A percentile compares a stretch with the other conserved stretches of the same genome.
Evolutionary conservation across 2,113 vertebrate genomes (phyloP).

Genomic region (Caretta caretta): DNA sequence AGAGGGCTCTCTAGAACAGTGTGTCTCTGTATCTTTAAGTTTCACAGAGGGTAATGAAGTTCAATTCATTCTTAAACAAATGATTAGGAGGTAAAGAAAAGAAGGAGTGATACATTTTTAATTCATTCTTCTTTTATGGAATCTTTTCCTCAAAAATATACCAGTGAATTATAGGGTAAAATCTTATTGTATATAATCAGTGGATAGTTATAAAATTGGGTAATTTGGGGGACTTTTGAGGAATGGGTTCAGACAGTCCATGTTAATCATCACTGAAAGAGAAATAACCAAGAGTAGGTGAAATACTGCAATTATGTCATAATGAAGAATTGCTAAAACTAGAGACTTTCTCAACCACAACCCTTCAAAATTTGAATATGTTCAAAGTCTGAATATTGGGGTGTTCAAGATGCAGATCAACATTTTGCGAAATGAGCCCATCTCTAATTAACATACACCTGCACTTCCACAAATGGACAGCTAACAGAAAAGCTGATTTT

Average conservation of each 20-base stretch:
- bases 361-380: background rate
- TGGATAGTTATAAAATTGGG: background rate
- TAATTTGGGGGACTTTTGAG: background rate
- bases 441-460: background rate
- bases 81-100: background rate
- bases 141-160: background rate
- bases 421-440: background rate
- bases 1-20: background rate
- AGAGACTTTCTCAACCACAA: background rate
- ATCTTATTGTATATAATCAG: background rate
- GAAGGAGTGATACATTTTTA: background rate
- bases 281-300: background rate
- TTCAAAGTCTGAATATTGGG: background rate
- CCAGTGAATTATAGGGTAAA: background rate
- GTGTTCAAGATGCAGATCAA: background rate
- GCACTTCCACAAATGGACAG: background rate
- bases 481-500: slow-evolving; percentile 2
- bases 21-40: slow-evolving; percentile 22
- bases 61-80: slow-evolving; percentile 30
- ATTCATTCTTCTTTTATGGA: background rate
- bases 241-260: background rate
- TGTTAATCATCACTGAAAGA: background rate
- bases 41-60: slow-evolving; percentile 10
- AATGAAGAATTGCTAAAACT: slow-evolving; percentile 19
- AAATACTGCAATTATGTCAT: background rate